Evolutionary conservation across 2,113 vertebrate species (phyloP), one percentile per base, ranked within the genome.

Genomic region (Zapornia atra): DNA sequence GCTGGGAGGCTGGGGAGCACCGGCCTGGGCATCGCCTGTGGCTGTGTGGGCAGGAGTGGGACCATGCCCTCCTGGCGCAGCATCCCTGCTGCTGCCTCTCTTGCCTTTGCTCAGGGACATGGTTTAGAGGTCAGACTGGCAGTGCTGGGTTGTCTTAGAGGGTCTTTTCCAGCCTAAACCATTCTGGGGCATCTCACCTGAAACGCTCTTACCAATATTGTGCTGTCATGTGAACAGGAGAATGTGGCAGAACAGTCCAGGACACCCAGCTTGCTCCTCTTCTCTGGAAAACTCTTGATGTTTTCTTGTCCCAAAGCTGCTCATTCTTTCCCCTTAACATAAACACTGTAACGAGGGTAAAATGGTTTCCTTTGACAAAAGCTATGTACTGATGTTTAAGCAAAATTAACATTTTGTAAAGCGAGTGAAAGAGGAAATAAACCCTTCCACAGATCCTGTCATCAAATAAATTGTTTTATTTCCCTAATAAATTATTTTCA

Each of bases 31-130:
- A 46, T 1, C 14, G 14, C 48, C 66, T 48, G 0, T 0, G 12
- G 46, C 57, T 34, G 28, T 5, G 0, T 0, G 3, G 12, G 68
- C 29, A 4, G 63, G 14, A n/a, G 33, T 0, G 12, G 16, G 65
- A 36, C 63, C 0, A 0, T 40, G 83, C 20, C 73, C 85, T 51
- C 22, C 33, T 5, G 10, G 9, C 5, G 2, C 1, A 21, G 4
- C 22, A 44, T 2, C 60, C 88, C 10, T 2, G 44, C 54, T 57
- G 10, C 6, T 14, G 36, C 46, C 42, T 11, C 53, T n/a, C 40
- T 2, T 19, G 75, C 1, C 0, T 75, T 15, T 28, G 51, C 51
- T 28, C 14, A 13, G 51, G 51, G 26, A 53, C 26, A 8, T 53
- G 51, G 51, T 13, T 53, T 15, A 53, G 51, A 4, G 51, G 51